phyloP scores from a whole-genome alignment of 2,113 vertebrate genomes.

The Atrichornis clamosus region DNA sequence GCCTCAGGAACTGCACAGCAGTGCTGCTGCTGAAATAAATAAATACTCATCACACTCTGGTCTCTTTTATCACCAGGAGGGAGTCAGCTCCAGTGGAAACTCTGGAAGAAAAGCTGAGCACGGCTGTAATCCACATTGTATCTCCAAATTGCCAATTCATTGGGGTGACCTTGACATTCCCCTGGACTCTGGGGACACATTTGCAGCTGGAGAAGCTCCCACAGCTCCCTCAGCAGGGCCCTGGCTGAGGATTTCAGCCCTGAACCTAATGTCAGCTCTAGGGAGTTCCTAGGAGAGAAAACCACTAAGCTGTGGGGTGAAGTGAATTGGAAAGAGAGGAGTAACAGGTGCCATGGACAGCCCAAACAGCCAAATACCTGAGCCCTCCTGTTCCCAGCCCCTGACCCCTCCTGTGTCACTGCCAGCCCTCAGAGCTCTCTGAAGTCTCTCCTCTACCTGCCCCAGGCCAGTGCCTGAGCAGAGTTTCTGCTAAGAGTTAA shows the following conservation, averaged over 20 bases:
- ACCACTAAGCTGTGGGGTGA: background rate
- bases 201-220: background rate
- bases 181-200: background rate
- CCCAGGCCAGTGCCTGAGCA: background rate
- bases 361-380: background rate
- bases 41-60: background rate
- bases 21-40: background rate
- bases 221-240: background rate
- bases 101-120: background rate
- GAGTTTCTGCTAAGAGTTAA: conserved; percentile 62
- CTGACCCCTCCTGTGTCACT: conserved; percentile 3
- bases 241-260: background rate
- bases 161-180: background rate
- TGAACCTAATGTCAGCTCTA: background rate
- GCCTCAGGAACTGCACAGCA: background rate
- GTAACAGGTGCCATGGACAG: background rate
- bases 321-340: background rate
- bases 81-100: background rate
- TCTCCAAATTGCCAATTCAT: background rate
- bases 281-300: background rate
- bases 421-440: background rate
- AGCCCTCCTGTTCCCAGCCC: background rate
- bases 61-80: background rate
- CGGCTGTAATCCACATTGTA: background rate
- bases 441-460: conserved; percentile 23